Base-by-base conservation (phyloP, 2,888 invertebrate species). In the Drosophila lutescens region DNA sequence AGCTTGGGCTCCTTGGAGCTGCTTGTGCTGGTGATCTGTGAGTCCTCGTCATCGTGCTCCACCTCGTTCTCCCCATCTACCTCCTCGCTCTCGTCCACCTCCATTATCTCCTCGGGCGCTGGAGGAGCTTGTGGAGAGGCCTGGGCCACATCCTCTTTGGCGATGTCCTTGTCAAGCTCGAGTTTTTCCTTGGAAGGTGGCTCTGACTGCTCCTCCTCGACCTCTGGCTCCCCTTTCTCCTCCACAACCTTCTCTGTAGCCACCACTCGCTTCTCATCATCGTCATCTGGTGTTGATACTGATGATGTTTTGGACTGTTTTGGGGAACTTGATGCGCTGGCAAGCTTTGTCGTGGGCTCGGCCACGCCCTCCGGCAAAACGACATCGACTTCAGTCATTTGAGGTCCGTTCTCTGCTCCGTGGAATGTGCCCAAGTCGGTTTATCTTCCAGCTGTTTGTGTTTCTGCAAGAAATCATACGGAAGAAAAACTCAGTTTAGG, bases 351-450 rank as follows among this genome's bases (percentile, higher is more conserved):
- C 68, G 77, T 86, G 72, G 84, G 80, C 80, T 80, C 76, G 74
- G 87, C 78, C 77, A 88, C 82, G 77, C 89, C 84, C 77, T 91
- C 91, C 73, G 91, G 90, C 80, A 90, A 87, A 68, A 82, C 89
- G 79, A 88, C 85, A 79, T 90, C 90, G 70, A 90, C 90, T 83
- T 90, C 90, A 80, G 90, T 90, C 90, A 90, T 90, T 88, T 85
- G 89, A 70, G 72, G 70, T 75, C 51, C 70, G 70, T 79, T 77
- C 71, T 77, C 44, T 72, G 71, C 67, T 55, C 41, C 51, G 76
- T 76, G 70, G 75, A 75, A 74, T 74, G 75, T 70, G 58, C 36
- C 58, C 76, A 55, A 70, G 56, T 75, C 51, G 53, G 32, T 57
- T 47, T 75, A 60, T 74, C 47, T 60, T 68, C 44, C 50, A 26